These are phyloP conservation scores for Leptopilina clavipes DNA, from an alignment of 1,140 invertebrate species.

Conservation along the genomic window DNA sequence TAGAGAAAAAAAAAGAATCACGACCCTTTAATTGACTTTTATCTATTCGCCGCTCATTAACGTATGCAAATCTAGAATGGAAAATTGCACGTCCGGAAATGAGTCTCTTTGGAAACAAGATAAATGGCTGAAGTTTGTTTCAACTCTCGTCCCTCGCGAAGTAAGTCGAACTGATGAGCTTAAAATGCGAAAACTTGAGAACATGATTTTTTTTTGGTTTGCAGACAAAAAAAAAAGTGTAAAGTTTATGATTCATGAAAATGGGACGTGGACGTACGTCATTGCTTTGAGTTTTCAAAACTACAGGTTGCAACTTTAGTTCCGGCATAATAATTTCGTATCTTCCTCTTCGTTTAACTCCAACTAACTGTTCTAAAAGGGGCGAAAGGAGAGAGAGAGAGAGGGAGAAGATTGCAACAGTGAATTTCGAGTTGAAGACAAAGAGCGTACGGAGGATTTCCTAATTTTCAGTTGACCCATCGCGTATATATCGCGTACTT, in stretches of 20 bases:
- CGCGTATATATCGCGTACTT: slow-evolving; percentile 48
- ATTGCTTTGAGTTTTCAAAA: slow-evolving; percentile 6
- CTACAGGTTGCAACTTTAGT: slow-evolving; percentile 19
- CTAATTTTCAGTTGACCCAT: slow-evolving; percentile 19
- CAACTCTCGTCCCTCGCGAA: neutral
- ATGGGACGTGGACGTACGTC: neutral
- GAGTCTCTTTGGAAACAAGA: slow-evolving; percentile 26
- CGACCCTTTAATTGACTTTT: neutral
- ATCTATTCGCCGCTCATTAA: slow-evolving; percentile 1
- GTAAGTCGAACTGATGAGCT: slow-evolving; percentile 34
- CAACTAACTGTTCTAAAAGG: neutral
- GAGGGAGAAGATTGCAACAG: neutral
- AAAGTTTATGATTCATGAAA: neutral
- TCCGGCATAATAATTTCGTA: slow-evolving; percentile 31
- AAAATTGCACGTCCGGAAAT: slow-evolving; percentile 23
- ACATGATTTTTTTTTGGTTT: neutral
- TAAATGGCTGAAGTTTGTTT: slow-evolving; percentile 22
- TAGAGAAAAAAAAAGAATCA: neutral
- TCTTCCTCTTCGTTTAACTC: slow-evolving; percentile 29
- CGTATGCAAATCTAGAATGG: slow-evolving; percentile 12
- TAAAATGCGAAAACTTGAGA: slow-evolving; percentile 31
- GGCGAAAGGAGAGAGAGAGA: too few relatives aligned
- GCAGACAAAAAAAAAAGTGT: neutral
- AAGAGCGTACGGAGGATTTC: slow-evolving; percentile 13
- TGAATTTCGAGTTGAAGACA: slow-evolving; percentile 25